A percentile compares a stretch with the other conserved stretches of the same genome.
Conservation (phyloP, 2,797 vertebrate species). For the Phrynocephalus forsythii region DNA sequence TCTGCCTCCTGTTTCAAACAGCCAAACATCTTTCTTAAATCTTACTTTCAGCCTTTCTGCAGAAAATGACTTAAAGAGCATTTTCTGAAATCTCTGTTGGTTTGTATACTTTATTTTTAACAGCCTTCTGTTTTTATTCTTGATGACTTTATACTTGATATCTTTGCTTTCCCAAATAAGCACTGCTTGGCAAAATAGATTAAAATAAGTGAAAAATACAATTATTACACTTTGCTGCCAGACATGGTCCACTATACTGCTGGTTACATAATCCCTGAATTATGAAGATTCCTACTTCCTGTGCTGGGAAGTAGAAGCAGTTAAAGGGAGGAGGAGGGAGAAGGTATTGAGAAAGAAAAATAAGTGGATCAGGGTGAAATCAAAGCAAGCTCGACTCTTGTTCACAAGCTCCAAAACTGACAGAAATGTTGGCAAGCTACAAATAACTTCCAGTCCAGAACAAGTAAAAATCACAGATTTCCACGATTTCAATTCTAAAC, state of each 20-base stretch:
- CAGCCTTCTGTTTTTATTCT: neutral
- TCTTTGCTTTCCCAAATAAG: neutral
- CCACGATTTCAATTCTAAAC: too few relatives aligned
- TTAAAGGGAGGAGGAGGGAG: neutral
- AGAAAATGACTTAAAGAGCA: slow-evolving; percentile 2
- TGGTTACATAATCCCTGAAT: neutral
- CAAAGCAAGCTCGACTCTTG: too few relatives aligned
- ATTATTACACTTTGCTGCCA: neutral
- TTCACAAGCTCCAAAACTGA: neutral
- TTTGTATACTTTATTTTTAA: neutral
- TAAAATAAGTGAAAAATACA: neutral
- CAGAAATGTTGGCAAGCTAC: neutral
- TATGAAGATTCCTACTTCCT: neutral
- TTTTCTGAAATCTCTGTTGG: slow-evolving; percentile 7
- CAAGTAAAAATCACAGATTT: too few relatives aligned
- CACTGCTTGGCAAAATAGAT: neutral
- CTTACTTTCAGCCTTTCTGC: slow-evolving; percentile 10
- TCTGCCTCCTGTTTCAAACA: slow-evolving; percentile 15
- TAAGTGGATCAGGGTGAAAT: too few relatives aligned
- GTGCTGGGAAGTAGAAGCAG: too few relatives aligned
- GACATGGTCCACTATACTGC: neutral
- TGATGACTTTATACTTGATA: slow-evolving; percentile 21
- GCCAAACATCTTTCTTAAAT: neutral
- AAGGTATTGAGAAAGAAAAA: neutral
- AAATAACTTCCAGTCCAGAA: neutral